Conservation (phyloP, 1,140 invertebrate genomes). For the Cylas formicarius region DNA sequence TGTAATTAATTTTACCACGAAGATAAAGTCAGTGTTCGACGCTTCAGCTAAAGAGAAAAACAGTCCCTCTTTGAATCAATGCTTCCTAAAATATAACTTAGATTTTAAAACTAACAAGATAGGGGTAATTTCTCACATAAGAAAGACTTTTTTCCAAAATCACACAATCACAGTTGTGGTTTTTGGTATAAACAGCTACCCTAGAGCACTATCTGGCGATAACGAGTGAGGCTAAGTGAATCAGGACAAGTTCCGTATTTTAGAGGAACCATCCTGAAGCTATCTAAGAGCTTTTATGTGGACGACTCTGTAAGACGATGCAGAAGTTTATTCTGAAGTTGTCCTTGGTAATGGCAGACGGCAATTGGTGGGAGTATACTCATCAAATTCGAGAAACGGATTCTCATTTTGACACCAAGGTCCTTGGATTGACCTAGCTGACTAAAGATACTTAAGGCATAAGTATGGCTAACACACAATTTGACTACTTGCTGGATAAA, state of each 20-base stretch:
- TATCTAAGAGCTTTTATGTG: conserved; percentile 26
- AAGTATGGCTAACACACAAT: too few species aligned
- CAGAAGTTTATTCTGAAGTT: conserved; percentile 20
- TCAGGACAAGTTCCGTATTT: neutral
- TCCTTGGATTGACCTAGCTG: neutral
- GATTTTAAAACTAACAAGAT: too few species aligned
- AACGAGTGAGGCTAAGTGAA: neutral
- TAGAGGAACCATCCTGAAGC: neutral
- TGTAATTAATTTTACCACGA: too few species aligned
- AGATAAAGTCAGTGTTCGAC: neutral
- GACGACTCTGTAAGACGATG: conserved; percentile 30
- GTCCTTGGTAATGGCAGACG: conserved; percentile 16
- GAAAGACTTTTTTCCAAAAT: too few species aligned
- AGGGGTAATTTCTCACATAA: too few species aligned
- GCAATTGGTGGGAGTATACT: conserved; percentile 25
- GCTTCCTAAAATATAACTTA: too few species aligned
- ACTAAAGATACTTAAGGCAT: too few species aligned
- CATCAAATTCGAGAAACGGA: neutral
- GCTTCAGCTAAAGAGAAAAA: conserved; percentile 2
- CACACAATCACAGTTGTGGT: too few species aligned
- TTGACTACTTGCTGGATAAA: too few species aligned
- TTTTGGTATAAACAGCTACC: too few species aligned
- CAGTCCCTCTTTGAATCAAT: too few species aligned
- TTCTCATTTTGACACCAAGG: neutral
- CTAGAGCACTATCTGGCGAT: neutral